Percentiles rank a stretch among this genome's conserved stretches.
Conservation (phyloP, 2,113 vertebrate genomes). For the Nibea coibor region DNA sequence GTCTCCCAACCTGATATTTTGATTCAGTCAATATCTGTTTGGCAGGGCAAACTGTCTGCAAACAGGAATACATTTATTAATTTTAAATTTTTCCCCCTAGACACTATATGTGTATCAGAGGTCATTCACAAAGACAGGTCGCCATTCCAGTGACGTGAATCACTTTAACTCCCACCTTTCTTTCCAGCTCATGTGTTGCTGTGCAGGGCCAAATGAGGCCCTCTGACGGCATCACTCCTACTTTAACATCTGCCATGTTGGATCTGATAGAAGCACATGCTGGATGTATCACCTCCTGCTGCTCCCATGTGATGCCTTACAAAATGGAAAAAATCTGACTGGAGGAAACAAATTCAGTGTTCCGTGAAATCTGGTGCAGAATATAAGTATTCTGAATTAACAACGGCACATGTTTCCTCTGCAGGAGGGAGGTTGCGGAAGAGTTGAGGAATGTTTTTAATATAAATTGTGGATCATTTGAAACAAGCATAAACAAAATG, state of each 20-base stretch:
- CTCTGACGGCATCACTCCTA: conserved; percentile 21
- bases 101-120: not conserved
- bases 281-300: conserved; percentile 12
- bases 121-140: conserved; percentile 1
- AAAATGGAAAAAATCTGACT: conserved; percentile 4
- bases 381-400: not conserved
- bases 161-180: not conserved
- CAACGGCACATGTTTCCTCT: conserved; percentile 9
- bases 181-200: conserved; percentile 16
- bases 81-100: too few relatives aligned
- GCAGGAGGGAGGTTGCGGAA: not conserved
- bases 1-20: too few relatives aligned
- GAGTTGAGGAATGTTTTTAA: not conserved
- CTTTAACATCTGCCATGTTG: conserved; percentile 57
- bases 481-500: not conserved
- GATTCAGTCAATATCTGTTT: too few relatives aligned
- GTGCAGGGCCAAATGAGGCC: conserved; percentile 24
- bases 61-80: too few relatives aligned
- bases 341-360: not conserved
- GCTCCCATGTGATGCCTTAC: not conserved
- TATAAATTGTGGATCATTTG: conserved; percentile 1
- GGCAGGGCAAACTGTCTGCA: not conserved
- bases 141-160: conserved; percentile 8
- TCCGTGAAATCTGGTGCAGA: not conserved
- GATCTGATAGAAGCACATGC: conserved; percentile 28